Evolutionary conservation across 2,797 vertebrate species (phyloP), one percentile per base, ranked within the genome.

Genomic region (Acropternis orthonyx): DNA sequence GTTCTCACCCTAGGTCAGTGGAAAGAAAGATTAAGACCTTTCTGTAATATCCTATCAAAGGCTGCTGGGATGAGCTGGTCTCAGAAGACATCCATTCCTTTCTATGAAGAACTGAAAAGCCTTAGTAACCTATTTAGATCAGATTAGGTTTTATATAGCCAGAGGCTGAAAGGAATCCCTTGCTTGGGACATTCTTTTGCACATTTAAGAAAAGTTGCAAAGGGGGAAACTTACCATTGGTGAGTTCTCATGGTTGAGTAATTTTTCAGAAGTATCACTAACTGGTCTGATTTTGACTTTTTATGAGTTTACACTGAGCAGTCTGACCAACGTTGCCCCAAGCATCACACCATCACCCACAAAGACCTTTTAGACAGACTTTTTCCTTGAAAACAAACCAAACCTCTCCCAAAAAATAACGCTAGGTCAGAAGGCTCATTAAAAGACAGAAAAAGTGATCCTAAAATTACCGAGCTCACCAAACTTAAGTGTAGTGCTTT

Each of bases 1-100:
- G 32, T 8, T 75, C 14, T 74, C 39, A 73, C 59, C 69, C 59
- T n/a, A 69, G 20, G 59, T 66, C 71, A 91, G 71, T 48, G 63
- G 71, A 85, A 78, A 92, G 32, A 80, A 91, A 84, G 83, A 90
- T 68, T 78, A 86, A 72, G 86, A 61, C 17, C 20, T 87, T 90
- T 75, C 58, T 81, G 2, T 81, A 88, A 88, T 44, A 63, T 36
- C 36, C 46, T 73, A 27, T 87, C 77, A 87, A 89, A 94, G 81
- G 82, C 59, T 85, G 44, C 30, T 90, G 66, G 46, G 73, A 91
- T 93, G 58, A 88, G 67, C 73, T 78, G 66, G 58, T 77, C 58
- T 84, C 66, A 68, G 65, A 89, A 88, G 37, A 37, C 61, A 76
- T 3, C 67, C 58, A 16, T 52, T 82, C 72, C 3, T 4, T 75